Evolutionary conservation across 2,113 vertebrate genomes (phyloP), one percentile per base, ranked within the genome.

Genomic region (Trichechus manatus): DNA sequence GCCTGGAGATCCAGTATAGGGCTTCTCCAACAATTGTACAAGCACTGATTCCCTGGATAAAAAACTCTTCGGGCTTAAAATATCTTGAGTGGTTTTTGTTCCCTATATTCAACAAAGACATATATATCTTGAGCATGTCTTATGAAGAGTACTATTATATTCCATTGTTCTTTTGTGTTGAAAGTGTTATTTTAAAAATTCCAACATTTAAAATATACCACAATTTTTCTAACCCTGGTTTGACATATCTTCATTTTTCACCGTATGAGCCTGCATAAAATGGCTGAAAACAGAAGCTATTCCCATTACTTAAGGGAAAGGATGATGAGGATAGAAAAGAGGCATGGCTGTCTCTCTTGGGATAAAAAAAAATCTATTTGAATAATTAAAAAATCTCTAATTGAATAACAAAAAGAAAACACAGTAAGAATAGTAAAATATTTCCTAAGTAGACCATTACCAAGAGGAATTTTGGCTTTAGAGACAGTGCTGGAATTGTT

Each of bases 381-480:
- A 87, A 84, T 78, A 84, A 94, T 72, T 93, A 1, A 61, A 96
- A 96, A 64, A 75, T 72, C 25, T 95, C 61, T 93, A 93, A 94
- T 63, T 93, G 78, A 86, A 89, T 56, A 93, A 61, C 66, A 50
- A 39, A 27, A 44, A 82, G 85, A 78, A 72, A 72, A 17, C 11
- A 68, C 9, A 19, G 59, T 39, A 91, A 74, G 64, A 93, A 86
- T 31, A 94, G 64, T 87, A 87, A 89, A 96, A 39, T 89, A 83
- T 72, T 33, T 83, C 63, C 80, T 95, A 91, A 96, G 81, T 72
- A 96, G 86, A 70, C 66, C 74, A 96, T 66, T 93, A 97, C 44
- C 59, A 89, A 90, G 92, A 82, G 14, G 31, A 93, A 96, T 87
- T 91, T 84, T 82, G 64, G 50, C 61, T 93, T 96, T 85, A 88